These are phyloP conservation scores for Steinernema feltiae DNA, from an alignment of 1,140 invertebrate species.

Conservation along the genomic window DNA sequence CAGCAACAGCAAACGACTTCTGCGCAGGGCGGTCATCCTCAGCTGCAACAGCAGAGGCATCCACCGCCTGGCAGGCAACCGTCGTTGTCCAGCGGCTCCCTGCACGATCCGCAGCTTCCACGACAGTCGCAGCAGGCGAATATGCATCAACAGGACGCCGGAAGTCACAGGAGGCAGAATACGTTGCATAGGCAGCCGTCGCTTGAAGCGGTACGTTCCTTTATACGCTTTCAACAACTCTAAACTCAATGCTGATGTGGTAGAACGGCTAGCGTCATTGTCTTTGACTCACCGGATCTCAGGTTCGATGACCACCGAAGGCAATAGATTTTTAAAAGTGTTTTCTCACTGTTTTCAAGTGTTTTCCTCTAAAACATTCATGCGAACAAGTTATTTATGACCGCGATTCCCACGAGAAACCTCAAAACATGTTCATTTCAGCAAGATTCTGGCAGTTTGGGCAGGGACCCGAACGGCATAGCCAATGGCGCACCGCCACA, in stretches of 20 bases:
- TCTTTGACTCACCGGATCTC: too few species aligned
- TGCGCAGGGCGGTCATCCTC: neutral
- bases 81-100: neutral
- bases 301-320: too few species aligned
- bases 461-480: constrained; percentile 1
- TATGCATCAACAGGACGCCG: neutral
- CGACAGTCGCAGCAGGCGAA: neutral
- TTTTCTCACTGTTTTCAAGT: too few species aligned
- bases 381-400: too few species aligned
- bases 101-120: neutral
- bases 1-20: neutral
- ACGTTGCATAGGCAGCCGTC: constrained; percentile 7
- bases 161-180: neutral
- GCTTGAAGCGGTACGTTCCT: neutral
- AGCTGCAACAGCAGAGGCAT: neutral
- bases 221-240: neutral
- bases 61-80: neutral
- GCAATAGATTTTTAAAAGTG: too few species aligned
- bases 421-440: too few species aligned
- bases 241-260: neutral
- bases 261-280: neutral
- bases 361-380: too few species aligned
- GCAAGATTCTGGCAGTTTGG: neutral
- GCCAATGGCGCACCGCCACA: neutral
- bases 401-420: too few species aligned